Base-by-base conservation (phyloP, 2,797 vertebrate genomes). In the Lepus oiostolus region DNA sequence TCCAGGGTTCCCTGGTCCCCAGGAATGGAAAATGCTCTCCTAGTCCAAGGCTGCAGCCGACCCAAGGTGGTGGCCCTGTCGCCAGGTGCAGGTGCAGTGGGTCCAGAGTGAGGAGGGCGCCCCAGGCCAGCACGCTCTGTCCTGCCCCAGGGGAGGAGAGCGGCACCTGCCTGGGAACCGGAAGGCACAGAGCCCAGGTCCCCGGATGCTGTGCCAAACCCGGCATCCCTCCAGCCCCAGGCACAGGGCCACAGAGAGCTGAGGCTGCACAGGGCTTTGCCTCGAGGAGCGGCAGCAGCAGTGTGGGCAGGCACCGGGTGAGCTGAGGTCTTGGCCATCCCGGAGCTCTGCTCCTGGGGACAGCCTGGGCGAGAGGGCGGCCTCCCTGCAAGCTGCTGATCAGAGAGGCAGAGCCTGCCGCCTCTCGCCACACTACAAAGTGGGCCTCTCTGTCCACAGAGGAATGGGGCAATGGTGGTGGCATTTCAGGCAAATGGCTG, bases 81-180 rank as follows among this genome's bases (percentile, higher is more conserved):
- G 42, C 75, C 14, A 24, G 67, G 11, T 52, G 10, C 19, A 11
- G 21, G 26, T 38, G 47, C 62, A 16, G 81, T 76, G 38, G 38
- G 38, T 19, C 28, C 7, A 60, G 94, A 35, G 32, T 7, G 4
- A 26, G 22, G 65, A 63, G 8, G 26, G 72, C n/a, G 8, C 4
- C 0, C 0, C 35, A 22, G 14, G 32, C 54, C 2, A 9, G 9
- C 10, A 17, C 7, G 42, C 13, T 84, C 47, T 26, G 38, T 13
- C 5, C 83, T 50, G 1, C 72, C 94, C 62, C 5, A 81, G 86
- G 74, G 87, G 30, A 95, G 79, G 30, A 85, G 26, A 94, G 79
- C 28, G 32, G 90, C 19, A 30, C 82, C 65, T 88, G 32, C 71
- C 67, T 88, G 62, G 50, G 0, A 1, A 8, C 19, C 83, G 65